phyloP scores from a whole-genome alignment of 2,113 vertebrate species.

The Ascaphus truei region DNA sequence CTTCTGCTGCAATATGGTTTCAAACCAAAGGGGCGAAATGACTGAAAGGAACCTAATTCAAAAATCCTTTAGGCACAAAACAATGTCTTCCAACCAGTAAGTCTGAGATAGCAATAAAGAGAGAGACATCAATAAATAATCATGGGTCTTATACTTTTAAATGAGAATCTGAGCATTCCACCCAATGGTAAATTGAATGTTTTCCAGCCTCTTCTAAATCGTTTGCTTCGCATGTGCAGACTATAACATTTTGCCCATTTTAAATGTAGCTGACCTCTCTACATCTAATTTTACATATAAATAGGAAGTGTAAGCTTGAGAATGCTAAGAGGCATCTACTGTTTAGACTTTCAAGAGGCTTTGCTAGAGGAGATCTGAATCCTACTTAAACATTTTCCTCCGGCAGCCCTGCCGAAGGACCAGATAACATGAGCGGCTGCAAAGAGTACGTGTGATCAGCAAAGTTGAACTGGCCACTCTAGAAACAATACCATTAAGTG shows the following conservation, averaged over 20 bases:
- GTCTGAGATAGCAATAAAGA: constrained; percentile 75
- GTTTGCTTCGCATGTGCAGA: constrained; percentile 46
- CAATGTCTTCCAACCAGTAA: constrained; percentile 61
- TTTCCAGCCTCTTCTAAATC: constrained; percentile 50
- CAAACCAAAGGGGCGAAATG: constrained; percentile 59
- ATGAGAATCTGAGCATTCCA: constrained; percentile 84
- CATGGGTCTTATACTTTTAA: constrained; percentile 88
- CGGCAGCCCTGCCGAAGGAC: no score
- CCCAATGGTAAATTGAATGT: constrained; percentile 81
- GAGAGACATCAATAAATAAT: constrained; percentile 98
- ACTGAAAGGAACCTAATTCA: constrained; percentile 77
- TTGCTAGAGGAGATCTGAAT: constrained; percentile 44
- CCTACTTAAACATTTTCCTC: constrained; percentile 46
- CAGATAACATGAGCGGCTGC: background rate
- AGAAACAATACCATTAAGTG: no score
- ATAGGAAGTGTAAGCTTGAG: constrained; percentile 54
- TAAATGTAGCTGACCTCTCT: constrained; percentile 53
- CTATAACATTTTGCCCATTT: constrained; percentile 50
- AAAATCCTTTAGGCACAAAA: constrained; percentile 79
- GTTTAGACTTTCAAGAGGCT: constrained; percentile 40
- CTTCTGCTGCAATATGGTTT: no score
- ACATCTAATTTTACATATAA: constrained; percentile 61
- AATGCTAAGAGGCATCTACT: constrained; percentile 39
- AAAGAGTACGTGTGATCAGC: background rate
- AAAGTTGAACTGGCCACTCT: background rate